Evolutionary conservation across 2,888 invertebrate species (phyloP), one percentile per base, ranked within the genome.

Genomic region (Stenodema calcarata): DNA sequence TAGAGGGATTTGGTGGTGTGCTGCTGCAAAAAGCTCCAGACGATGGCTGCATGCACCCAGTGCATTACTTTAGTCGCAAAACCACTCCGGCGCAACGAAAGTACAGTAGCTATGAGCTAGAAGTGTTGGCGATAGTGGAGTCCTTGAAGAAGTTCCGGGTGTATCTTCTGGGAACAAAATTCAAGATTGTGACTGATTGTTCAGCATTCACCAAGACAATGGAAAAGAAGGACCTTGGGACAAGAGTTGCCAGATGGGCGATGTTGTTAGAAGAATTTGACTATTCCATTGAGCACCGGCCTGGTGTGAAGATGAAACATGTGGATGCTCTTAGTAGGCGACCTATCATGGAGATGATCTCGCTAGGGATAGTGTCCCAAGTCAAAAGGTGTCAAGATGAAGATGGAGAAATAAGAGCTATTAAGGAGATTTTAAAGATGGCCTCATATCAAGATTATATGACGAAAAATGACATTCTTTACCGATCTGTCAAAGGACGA

Each of bases 71-170:
- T 87, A 91, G 90, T 87, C 88, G 88, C n/a, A 90, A 90, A 86
- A 90, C 90, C 0, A 89, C 90, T 0, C 87, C 88, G 4, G 89
- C 90, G 7, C 90, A 91, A 88, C 88, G 89, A 47, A 90, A 89
- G 82, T 91, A 90, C 70, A 81, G 89, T 90, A 91, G 88, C 89
- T 91, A 91, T 85, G 90, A 91, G 69, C 86, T 91, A 1, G 90
- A 91, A 89, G 90, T 90, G 2, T 85, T 91, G n/a, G n/a, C n/a
- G n/a, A n/a, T n/a, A n/a, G n/a, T n/a, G n/a, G n/a, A n/a, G n/a
- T n/a, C 35, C 35, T 76, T 86, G 41, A 47, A 11, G 87, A 90
- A 88, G 89, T 91, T 91, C 88, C 70, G 90, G 16, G 87, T 90
- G 0, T 91, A 90, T 87, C 81, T 91, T 11, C 73, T 90, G 12